Base-by-base conservation (phyloP, 2,888 invertebrate species). In the Stenichneumon culpator region DNA sequence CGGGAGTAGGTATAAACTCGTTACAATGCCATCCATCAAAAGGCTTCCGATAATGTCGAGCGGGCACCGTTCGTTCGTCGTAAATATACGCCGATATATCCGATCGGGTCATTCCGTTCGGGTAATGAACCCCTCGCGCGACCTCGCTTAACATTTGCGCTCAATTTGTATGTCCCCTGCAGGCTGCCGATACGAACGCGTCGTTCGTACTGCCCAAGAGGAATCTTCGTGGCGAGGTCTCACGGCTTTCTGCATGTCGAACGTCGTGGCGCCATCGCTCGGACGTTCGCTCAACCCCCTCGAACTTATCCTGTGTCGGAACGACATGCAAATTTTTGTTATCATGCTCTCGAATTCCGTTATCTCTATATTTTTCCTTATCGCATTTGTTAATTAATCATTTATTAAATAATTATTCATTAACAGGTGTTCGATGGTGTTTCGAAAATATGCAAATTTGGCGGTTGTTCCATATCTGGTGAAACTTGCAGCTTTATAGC, bases 181-280 rank as follows among this genome's bases (percentile, higher is more conserved):
- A 16, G 32, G 50, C 32, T 47, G 47, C 50, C 22, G 25, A 57
- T 57, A 52, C 54, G 28, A 57, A 16, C 22, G 78, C 47, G 50
- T 50, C 28, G 74, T 63, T 32, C 47, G 60, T 28, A n/a, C 47
- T 70, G 60, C 19, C 1, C 70, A 28, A 14, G 70, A 63, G 63
- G 50, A 19, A 52, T 50, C 11, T 63, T 63, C 63, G 36, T 11
- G 60, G 57, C 67, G 36, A 14, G 57, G 11, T 57, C 25, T 57
- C 50, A 7, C 47, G 50, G n/a, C 47, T 68, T 57, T 69, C 57
- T 39, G 28, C 79, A 28, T 14, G 50, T 11, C 32, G 28, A 67
- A 22, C 22, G 47, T 19, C 16, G 60, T 79, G 57, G 79, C 79
- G 70, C 52, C 65, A 73, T 80, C 79, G 0, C 25, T 63, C 44